Conservation (phyloP, 1,140 invertebrate species). For the Aphelinus atriplicis region DNA sequence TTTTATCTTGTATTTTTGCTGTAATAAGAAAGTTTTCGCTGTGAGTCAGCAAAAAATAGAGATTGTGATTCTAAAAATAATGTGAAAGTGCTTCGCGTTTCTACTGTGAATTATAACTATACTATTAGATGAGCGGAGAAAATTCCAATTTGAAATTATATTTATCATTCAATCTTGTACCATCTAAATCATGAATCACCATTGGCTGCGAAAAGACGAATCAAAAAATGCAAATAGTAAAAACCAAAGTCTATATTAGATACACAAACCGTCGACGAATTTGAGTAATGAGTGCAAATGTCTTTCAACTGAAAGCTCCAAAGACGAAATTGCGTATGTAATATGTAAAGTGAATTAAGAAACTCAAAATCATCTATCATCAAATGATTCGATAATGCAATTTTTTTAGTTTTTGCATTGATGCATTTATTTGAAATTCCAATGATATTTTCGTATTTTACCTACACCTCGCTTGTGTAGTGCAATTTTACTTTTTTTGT, state of each 20-base stretch:
- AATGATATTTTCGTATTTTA: constrained; percentile 42
- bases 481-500: constrained; percentile 36
- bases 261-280: constrained; percentile 24
- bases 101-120: constrained; percentile 32
- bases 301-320: constrained; percentile 31
- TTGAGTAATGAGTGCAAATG: constrained; percentile 26
- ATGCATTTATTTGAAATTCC: constrained; percentile 47
- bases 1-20: constrained; percentile 36
- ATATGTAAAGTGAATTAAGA: constrained; percentile 22
- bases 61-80: constrained; percentile 36
- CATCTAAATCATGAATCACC: constrained; percentile 22
- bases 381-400: constrained; percentile 23
- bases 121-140: neutral
- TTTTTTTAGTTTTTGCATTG: constrained; percentile 35
- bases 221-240: constrained; percentile 18
- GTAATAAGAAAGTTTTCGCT: constrained; percentile 32
- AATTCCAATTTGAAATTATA: no score
- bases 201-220: constrained; percentile 31
- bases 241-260: constrained; percentile 38
- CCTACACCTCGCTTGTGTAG: constrained; percentile 45
- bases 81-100: constrained; percentile 40
- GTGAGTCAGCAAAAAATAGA: constrained; percentile 33
- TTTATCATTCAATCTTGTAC: constrained; percentile 22
- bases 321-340: constrained; percentile 31
- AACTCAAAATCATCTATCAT: constrained; percentile 32